Evolutionary conservation across 2,113 vertebrate species (phyloP), one percentile per base, ranked within the genome.

Genomic region (Platycercus adscitus): DNA sequence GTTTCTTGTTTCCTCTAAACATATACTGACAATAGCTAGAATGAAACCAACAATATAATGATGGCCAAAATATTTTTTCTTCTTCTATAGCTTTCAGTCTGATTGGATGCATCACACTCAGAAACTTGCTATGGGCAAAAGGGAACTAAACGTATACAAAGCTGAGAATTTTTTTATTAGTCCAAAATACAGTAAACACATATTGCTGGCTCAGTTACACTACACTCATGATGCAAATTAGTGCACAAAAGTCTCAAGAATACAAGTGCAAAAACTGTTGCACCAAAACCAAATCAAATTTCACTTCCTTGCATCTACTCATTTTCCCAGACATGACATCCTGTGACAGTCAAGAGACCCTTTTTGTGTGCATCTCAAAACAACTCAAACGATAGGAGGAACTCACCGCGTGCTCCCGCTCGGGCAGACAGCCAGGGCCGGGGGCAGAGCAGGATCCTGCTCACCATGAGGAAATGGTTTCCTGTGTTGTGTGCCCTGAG

Each of bases 141-240:
- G 8, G 6, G 28, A 64, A 21, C 8, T 52, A 47, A 63, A 47
- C 17, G 20, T 3, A 7, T 25, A 43, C 7, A 9, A 43, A 61
- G 2, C 6, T 47, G 50, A 29, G 23, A 77, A 8, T 3, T 25
- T 88, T 83, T 83, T 49, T 86, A 7, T 47, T 33, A 35, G 6
- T 14, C 9, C 13, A 46, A 76, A 86, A 56, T 47, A 43, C 1
- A 33, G 3, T 33, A 28, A 79, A 71, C 3, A 1, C 9, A 43
- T 39, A n/a, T 35, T 76, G 7, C n/a, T 80, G 26, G 7, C 68
- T 50, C 29, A n/a, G 10, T 29, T 64, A 39, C 13, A 33, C 25
- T 41, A 24, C 33, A 21, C 7, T 47, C 9, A 5, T 0, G 0
- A 19, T 50, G 26, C 33, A 87, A 56, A 72, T 39, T 43, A 47